Evolutionary conservation across 2,888 invertebrate species (phyloP).

Genomic region (Amphiduros pacificus): DNA sequence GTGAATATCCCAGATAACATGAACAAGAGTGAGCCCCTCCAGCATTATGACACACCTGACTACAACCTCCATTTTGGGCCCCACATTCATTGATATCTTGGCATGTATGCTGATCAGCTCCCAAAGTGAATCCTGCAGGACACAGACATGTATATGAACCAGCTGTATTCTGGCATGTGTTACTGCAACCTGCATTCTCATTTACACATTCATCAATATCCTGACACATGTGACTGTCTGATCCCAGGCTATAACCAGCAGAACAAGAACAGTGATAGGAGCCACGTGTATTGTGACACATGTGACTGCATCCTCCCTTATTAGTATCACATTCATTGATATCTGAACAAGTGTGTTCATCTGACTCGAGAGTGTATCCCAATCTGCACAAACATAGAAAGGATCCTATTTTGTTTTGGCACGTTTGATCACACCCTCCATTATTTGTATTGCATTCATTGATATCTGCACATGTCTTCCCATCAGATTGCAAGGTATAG

Average conservation of each 20-base stretch:
- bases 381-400: not conserved
- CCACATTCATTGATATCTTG: not conserved
- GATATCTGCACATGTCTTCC: not conserved
- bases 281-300: not conserved
- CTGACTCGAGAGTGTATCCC: not conserved
- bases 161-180: not conserved
- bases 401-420: not conserved
- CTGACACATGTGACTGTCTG: not conserved
- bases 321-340: not conserved
- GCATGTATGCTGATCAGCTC: not conserved
- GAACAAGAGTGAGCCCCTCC: not conserved
- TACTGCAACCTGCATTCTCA: not conserved
- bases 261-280: not conserved
- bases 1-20: not conserved
- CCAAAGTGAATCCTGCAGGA: not conserved
- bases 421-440: not conserved
- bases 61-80: not conserved
- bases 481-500: slow-evolving; percentile 9
- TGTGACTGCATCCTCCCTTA: not conserved
- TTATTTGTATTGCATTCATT: not conserved
- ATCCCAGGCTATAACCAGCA: not conserved
- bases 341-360: not conserved
- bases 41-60: not conserved
- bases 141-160: not conserved
- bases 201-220: not conserved